Evolutionary conservation across 2,797 vertebrate genomes (phyloP).

Genomic region (Rhinogobio ventralis): DNA sequence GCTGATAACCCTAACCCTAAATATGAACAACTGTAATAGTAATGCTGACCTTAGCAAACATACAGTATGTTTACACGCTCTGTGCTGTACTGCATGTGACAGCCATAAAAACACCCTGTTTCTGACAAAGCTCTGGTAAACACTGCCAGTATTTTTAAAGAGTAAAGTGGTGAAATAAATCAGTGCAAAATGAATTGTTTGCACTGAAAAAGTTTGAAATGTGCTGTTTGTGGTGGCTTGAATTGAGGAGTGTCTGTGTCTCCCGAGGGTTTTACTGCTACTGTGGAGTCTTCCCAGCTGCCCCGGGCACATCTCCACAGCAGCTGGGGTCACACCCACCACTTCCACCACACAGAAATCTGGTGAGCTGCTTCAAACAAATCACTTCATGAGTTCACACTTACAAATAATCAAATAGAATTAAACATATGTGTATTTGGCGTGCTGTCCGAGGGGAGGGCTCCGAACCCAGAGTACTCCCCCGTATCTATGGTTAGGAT

Average conservation of each 20-base stretch:
- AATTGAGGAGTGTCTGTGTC: conserved; percentile 7
- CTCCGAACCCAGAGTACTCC: too few relatives aligned
- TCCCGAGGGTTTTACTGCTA: conserved; percentile 28
- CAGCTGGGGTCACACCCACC: conserved; percentile 51
- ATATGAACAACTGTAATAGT: not conserved
- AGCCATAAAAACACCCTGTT: not conserved
- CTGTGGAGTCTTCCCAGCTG: conserved; percentile 41
- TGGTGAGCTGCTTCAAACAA: not conserved
- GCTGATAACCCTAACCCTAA: not conserved
- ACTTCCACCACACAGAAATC: conserved; percentile 35
- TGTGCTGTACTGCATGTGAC: not conserved
- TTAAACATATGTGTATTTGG: too few relatives aligned
- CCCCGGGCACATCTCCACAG: conserved; percentile 39
- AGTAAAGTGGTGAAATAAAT: not conserved
- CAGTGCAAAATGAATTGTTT: conserved; percentile 20
- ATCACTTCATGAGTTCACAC: not conserved
- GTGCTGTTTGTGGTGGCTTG: not conserved
- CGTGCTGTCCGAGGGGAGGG: too few relatives aligned
- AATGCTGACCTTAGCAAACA: not conserved
- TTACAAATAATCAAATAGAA: too few relatives aligned
- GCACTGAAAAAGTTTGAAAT: not conserved
- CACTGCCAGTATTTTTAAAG: conserved; percentile 9
- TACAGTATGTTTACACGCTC: not conserved
- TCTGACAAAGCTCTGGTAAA: conserved; percentile 10
- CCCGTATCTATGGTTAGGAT: too few relatives aligned